Percentiles rank a stretch among this genome's conserved stretches.
phyloP scores from a whole-genome alignment of 2,888 invertebrate species.

The Diplazon laetatorius region DNA sequence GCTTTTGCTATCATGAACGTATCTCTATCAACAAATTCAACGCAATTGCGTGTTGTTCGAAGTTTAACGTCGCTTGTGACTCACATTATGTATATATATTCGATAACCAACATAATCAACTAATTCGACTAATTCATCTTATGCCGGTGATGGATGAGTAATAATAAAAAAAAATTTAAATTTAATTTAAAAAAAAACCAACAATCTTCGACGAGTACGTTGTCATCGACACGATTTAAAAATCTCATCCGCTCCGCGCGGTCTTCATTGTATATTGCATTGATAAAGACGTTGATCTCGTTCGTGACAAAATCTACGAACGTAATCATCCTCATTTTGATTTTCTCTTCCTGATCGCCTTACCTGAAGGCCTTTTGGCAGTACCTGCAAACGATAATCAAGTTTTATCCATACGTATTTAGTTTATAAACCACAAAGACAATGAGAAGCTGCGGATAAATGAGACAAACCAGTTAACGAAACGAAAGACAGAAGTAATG shows the following conservation, averaged over 20 bases:
- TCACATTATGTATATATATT: slow-evolving; percentile 17
- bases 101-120: slow-evolving; percentile 12
- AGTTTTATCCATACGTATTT: slow-evolving; percentile 44
- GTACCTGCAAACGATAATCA: slow-evolving; percentile 71
- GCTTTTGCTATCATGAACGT: slow-evolving; percentile 22
- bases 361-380: slow-evolving; percentile 69
- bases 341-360: slow-evolving; percentile 73
- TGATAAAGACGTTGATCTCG: slow-evolving; percentile 12
- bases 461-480: neutral
- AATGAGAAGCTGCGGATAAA: neutral
- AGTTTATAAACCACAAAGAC: no score
- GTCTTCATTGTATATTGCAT: slow-evolving; percentile 48
- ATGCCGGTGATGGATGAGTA: neutral
- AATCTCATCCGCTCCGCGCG: slow-evolving; percentile 20
- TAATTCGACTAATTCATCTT: slow-evolving; percentile 15
- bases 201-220: neutral
- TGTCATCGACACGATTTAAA: neutral
- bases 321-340: slow-evolving; percentile 67
- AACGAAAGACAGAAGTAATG: neutral
- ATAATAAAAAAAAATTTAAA: slow-evolving; percentile 3
- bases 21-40: slow-evolving; percentile 12
- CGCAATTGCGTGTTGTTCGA: neutral
- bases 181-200: no score
- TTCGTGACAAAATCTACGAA: slow-evolving; percentile 26
- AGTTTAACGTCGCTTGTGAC: slow-evolving; percentile 1